Evolutionary conservation across 2,888 invertebrate genomes (phyloP).

Genomic region (Heteromyza rotundicornis): DNA sequence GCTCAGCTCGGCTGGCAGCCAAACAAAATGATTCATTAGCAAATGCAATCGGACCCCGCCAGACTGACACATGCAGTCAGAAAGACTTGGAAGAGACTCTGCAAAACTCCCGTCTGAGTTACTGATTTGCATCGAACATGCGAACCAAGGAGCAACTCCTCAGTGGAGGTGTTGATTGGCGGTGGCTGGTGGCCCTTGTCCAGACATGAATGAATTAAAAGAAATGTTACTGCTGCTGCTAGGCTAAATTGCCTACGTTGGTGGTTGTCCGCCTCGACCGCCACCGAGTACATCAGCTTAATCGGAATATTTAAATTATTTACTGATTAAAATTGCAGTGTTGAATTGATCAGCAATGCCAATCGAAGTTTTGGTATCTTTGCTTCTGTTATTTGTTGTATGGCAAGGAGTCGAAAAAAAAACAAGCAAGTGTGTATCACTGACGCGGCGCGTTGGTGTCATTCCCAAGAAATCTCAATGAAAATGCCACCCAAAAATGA

Average conservation of each 20-base stretch:
- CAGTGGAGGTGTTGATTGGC: not conserved
- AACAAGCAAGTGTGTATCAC: too few species aligned
- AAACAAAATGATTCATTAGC: slow-evolving; percentile 58
- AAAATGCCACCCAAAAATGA: slow-evolving; percentile 41
- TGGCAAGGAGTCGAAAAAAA: too few species aligned
- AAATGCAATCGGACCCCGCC: slow-evolving; percentile 47
- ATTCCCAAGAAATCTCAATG: slow-evolving; percentile 35
- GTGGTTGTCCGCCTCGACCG: not conserved
- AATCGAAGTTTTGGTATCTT: not conserved
- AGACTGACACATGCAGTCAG: slow-evolving; percentile 44
- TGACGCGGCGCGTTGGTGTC: slow-evolving; percentile 35
- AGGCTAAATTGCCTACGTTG: not conserved
- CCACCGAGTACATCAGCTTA: slow-evolving; percentile 34
- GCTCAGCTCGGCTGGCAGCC: not conserved
- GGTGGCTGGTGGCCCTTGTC: not conserved
- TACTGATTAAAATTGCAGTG: slow-evolving; percentile 55
- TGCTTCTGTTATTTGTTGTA: not conserved
- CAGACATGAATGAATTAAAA: slow-evolving; percentile 4
- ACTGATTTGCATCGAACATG: slow-evolving; percentile 2
- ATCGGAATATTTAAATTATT: slow-evolving; percentile 61
- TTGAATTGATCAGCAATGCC: slow-evolving; percentile 4
- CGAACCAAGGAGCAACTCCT: not conserved
- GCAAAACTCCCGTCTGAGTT: not conserved
- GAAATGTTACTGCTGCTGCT: not conserved
- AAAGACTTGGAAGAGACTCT: too few species aligned